phyloP scores from a whole-genome alignment of 1,140 invertebrate species.

The Trichonephila clavipes region DNA sequence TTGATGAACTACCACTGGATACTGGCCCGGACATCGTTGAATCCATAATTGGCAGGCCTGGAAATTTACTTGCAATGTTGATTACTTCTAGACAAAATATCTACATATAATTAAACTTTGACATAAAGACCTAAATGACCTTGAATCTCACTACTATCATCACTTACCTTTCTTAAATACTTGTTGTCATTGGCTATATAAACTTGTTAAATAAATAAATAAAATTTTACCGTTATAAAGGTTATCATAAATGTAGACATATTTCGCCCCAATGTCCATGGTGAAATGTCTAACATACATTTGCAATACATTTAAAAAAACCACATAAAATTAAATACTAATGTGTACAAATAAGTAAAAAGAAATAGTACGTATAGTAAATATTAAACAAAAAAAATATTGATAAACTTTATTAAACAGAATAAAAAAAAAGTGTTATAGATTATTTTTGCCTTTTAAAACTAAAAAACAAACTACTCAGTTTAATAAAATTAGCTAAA shows the following conservation, averaged over 20 bases:
- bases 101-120: background rate
- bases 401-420: too few relatives aligned
- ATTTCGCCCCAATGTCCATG: background rate
- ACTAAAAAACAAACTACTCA: too few relatives aligned
- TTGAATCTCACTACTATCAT: background rate
- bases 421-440: too few relatives aligned
- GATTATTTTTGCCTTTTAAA: too few relatives aligned
- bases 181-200: background rate
- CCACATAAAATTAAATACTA: background rate
- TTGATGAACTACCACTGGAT: slow-evolving; percentile 27
- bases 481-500: too few relatives aligned
- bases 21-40: slow-evolving; percentile 60
- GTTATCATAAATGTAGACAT: background rate
- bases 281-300: background rate
- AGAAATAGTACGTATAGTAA: too few relatives aligned
- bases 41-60: slow-evolving; percentile 69
- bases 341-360: background rate
- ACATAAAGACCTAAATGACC: background rate
- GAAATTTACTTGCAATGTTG: slow-evolving; percentile 71
- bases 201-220: background rate
- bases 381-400: too few relatives aligned
- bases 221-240: background rate
- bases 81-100: slow-evolving; percentile 40
- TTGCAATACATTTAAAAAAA: background rate
- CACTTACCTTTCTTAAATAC: background rate